Percentiles rank a stretch among this genome's conserved stretches.
phyloP scores from a whole-genome alignment of 1,140 invertebrate species.

The Asbolus verrucosus region DNA sequence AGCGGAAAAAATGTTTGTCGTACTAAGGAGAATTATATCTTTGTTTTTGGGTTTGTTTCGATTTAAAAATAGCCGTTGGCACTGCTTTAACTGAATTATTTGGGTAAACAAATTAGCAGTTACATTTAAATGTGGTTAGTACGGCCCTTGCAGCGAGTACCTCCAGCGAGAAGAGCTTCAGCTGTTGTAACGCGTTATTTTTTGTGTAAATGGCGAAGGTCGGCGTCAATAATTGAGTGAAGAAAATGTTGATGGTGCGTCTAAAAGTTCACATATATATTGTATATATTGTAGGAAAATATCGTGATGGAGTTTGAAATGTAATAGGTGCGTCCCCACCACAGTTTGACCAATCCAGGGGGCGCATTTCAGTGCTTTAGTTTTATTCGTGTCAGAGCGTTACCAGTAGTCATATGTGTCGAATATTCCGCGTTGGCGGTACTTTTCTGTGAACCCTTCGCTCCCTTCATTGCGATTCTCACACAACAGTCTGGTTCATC shows the following conservation, averaged over 20 bases:
- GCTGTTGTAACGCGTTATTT: background rate
- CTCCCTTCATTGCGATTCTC: conserved; percentile 23
- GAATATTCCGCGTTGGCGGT: conserved; percentile 48
- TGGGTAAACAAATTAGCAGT: background rate
- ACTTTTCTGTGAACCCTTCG: conserved; percentile 49
- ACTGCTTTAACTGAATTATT: background rate
- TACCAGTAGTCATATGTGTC: conserved; percentile 52
- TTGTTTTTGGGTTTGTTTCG: conserved; percentile 9
- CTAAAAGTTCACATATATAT: conserved; percentile 5
- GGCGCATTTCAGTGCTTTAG: conserved; percentile 52
- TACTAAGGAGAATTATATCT: background rate
- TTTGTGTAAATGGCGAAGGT: background rate
- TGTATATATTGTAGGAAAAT: conserved; percentile 30
- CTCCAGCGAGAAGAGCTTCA: background rate
- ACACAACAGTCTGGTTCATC: conserved; percentile 7
- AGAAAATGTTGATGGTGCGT: conserved; percentile 12
- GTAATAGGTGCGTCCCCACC: conserved; percentile 44
- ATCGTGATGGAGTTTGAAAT: conserved; percentile 31
- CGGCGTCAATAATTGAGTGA: conserved; percentile 7
- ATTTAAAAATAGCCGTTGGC: conserved; percentile 28
- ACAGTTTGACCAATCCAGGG: conserved; percentile 51
- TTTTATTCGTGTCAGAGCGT: conserved; percentile 56
- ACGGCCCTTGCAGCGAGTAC: background rate
- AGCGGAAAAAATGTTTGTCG: background rate
- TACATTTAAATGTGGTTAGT: no score